phyloP scores from a whole-genome alignment of 2,113 vertebrate genomes.

The Piaya cayana region DNA sequence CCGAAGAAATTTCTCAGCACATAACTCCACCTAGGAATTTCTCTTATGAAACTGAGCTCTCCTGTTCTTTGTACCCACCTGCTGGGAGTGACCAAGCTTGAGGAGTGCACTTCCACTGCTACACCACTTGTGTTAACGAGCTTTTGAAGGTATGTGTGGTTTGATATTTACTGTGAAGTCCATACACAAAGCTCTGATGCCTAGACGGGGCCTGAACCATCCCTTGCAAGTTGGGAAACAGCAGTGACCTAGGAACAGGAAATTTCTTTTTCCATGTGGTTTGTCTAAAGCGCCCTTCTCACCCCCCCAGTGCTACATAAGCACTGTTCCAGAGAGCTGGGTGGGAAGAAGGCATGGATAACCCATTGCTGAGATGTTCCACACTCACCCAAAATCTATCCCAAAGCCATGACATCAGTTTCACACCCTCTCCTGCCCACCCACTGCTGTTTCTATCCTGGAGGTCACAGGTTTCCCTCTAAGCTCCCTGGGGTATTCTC shows the following conservation, averaged over 20 bases:
- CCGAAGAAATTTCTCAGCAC: background rate
- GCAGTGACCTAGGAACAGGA: background rate
- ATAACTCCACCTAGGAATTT: conserved; percentile 32
- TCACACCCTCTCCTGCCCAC: background rate
- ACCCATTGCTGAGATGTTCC: accelerated
- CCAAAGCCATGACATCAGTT: background rate
- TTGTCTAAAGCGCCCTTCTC: background rate
- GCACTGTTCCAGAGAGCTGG: accelerated
- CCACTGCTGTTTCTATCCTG: background rate
- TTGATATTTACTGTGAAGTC: background rate
- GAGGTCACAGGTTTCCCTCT: background rate
- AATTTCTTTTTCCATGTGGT: background rate
- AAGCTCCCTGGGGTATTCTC: background rate
- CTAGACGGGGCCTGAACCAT: accelerated
- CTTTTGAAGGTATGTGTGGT: background rate
- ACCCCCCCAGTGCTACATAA: accelerated
- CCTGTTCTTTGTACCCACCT: background rate
- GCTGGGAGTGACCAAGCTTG: background rate
- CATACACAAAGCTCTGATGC: accelerated
- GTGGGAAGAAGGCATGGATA: background rate
- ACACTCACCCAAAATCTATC: background rate
- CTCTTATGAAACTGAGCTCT: background rate
- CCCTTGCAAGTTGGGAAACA: background rate
- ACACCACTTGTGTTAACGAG: accelerated
- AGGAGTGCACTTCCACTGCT: background rate